Evolutionary conservation across 2,888 invertebrate species (phyloP).

Genomic region (Argyra leucocephala): DNA sequence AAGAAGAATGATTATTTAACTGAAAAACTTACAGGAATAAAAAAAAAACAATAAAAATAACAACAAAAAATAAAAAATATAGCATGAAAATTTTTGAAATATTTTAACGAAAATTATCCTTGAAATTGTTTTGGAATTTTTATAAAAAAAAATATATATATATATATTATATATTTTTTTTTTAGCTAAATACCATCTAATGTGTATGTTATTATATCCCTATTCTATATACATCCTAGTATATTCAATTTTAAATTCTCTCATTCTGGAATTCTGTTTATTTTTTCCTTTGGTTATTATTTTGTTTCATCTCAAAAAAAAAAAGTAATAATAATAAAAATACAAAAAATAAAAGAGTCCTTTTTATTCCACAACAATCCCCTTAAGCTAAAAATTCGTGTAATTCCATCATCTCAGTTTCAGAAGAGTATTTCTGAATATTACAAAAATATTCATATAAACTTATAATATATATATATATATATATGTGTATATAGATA

Average conservation of each 20-base stretch:
- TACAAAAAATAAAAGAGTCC: neutral
- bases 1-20: neutral
- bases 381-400: conserved; percentile 4
- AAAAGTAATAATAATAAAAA: no score
- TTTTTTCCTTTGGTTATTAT: no score
- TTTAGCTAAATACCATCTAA: neutral
- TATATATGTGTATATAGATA: neutral
- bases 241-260: neutral
- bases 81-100: conserved; percentile 1
- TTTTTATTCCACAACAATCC: neutral
- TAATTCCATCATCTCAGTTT: neutral
- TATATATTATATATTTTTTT: neutral
- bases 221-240: neutral
- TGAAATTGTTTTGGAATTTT: neutral
- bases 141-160: neutral
- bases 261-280: neutral
- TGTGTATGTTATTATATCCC: neutral
- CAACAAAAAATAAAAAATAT: neutral
- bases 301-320: no score
- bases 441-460: neutral
- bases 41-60: neutral
- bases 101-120: conserved; percentile 4
- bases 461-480: neutral
- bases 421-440: neutral
- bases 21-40: neutral